A percentile compares a stretch with the other conserved stretches of the same genome.
phyloP scores from a whole-genome alignment of 2,888 invertebrate species.

The Lycaena phlaeas region DNA sequence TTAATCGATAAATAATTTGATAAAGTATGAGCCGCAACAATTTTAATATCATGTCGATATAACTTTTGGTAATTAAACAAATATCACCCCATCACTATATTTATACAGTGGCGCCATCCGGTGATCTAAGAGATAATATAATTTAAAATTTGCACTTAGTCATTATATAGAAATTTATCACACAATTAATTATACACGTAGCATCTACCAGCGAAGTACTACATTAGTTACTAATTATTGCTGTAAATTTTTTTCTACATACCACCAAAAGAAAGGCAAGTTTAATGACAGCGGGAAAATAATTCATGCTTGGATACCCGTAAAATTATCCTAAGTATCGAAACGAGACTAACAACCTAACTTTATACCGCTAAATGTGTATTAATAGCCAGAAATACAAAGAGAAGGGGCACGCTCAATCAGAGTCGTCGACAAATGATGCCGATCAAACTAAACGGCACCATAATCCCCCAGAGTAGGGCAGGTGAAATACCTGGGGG shows the following conservation, averaged over 20 bases:
- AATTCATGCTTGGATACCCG: conserved; percentile 16
- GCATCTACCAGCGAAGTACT: conserved; percentile 65
- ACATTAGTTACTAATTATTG: conserved; percentile 68
- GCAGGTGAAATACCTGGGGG: too few relatives aligned
- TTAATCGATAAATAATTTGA: conserved; percentile 45
- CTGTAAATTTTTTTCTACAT: conserved; percentile 65
- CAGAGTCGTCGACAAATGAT: too few relatives aligned
- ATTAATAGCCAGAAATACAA: too few relatives aligned
- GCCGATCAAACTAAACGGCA: too few relatives aligned
- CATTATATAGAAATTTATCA: conserved; percentile 58
- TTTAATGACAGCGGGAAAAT: conserved; percentile 25
- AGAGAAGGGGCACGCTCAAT: too few relatives aligned
- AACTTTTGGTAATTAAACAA: conserved; percentile 33
- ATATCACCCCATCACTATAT: conserved; percentile 1
- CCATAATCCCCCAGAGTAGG: too few relatives aligned
- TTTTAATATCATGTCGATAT: conserved; percentile 66
- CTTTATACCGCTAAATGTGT: too few relatives aligned
- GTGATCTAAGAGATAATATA: conserved; percentile 2
- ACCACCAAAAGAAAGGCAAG: conserved; percentile 67
- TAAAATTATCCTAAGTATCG: conserved; percentile 10
- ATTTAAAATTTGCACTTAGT: conserved; percentile 34
- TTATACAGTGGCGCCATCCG: not conserved
- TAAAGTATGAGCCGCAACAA: conserved; percentile 58
- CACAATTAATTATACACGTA: conserved; percentile 57
- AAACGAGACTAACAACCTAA: not conserved